These are phyloP conservation scores for Rachycentron canadum DNA, from an alignment of 2,797 vertebrate genomes.

Conservation along the genomic window DNA sequence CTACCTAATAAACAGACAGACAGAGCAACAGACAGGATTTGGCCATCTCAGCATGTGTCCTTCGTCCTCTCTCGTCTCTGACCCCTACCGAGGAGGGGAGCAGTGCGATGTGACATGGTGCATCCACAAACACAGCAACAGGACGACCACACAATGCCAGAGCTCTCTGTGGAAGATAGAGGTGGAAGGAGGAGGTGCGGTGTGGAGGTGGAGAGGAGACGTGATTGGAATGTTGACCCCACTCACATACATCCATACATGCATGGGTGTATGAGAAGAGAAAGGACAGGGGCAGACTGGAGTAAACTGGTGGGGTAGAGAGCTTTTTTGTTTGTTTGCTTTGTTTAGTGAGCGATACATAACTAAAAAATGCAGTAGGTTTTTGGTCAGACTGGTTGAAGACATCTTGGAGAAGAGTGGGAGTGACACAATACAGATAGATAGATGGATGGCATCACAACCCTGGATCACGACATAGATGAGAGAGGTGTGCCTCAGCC, in stretches of 20 bases:
- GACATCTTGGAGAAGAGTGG: conserved; percentile 38
- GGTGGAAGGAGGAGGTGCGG: conserved; percentile 59
- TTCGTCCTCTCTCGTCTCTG: conserved; percentile 60
- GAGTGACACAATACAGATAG: conserved; percentile 13
- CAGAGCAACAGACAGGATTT: conserved; percentile 57
- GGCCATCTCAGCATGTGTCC: conserved; percentile 61
- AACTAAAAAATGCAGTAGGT: conserved; percentile 59
- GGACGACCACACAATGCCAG: conserved; percentile 42
- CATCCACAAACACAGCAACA: conserved; percentile 63
- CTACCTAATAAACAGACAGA: conserved; percentile 49
- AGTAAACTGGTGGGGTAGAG: conserved; percentile 60
- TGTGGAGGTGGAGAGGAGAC: conserved; percentile 64
- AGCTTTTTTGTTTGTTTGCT: conserved; percentile 45
- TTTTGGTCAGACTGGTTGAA: conserved; percentile 39
- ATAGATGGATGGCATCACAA: conserved; percentile 7
- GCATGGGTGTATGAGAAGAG: conserved; percentile 30
- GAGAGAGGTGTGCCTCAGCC: conserved; percentile 9
- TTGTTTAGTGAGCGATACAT: conserved; percentile 39
- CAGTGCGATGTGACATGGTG: conserved; percentile 37
- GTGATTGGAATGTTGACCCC: conserved; percentile 71
- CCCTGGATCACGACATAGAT: conserved; percentile 12
- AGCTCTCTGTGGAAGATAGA: conserved; percentile 53
- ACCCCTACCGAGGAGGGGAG: conserved; percentile 59
- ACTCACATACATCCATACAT: conserved; percentile 6
- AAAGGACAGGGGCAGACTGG: conserved; percentile 41